phyloP scores from a whole-genome alignment of 1,140 invertebrate genomes.

The Aphelinus atriplicis region DNA sequence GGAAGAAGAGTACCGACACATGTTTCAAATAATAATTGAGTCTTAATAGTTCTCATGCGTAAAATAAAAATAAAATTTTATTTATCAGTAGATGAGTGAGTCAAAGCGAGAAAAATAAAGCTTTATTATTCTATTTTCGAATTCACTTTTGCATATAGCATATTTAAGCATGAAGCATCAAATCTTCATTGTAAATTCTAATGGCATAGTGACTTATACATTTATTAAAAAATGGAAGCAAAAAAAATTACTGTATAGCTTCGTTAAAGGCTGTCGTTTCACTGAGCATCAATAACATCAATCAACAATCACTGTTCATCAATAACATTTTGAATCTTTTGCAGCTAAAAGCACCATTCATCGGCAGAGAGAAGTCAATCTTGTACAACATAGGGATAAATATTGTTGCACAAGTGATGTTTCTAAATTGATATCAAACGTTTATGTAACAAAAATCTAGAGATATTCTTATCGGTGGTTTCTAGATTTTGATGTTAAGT shows the following conservation, averaged over 20 bases:
- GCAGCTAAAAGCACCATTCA: not conserved
- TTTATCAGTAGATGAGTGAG: constrained; percentile 43
- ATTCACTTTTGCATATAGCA: constrained; percentile 37
- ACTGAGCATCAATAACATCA: not conserved
- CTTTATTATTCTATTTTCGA: constrained; percentile 41
- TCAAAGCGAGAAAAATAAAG: constrained; percentile 13
- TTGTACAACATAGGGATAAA: constrained; percentile 14
- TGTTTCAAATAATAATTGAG: constrained; percentile 21
- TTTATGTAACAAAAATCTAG: not conserved
- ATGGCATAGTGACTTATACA: constrained; percentile 37
- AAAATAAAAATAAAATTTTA: constrained; percentile 35
- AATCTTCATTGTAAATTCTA: constrained; percentile 30
- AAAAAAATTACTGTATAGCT: constrained; percentile 7
- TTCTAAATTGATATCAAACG: constrained; percentile 27
- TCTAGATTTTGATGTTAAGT: too few species aligned
- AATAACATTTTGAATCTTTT: not conserved
- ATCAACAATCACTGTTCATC: not conserved
- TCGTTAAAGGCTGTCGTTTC: constrained; percentile 13
- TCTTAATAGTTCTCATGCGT: constrained; percentile 41
- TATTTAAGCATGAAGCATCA: constrained; percentile 1
- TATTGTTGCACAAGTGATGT: constrained; percentile 35
- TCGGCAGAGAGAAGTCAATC: constrained; percentile 1
- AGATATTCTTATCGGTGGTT: too few species aligned
- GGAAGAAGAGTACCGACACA: constrained; percentile 24
- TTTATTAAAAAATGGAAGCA: not conserved